Evolutionary conservation across 2,113 vertebrate species (phyloP).

Genomic region (Burhinus bistriatus): DNA sequence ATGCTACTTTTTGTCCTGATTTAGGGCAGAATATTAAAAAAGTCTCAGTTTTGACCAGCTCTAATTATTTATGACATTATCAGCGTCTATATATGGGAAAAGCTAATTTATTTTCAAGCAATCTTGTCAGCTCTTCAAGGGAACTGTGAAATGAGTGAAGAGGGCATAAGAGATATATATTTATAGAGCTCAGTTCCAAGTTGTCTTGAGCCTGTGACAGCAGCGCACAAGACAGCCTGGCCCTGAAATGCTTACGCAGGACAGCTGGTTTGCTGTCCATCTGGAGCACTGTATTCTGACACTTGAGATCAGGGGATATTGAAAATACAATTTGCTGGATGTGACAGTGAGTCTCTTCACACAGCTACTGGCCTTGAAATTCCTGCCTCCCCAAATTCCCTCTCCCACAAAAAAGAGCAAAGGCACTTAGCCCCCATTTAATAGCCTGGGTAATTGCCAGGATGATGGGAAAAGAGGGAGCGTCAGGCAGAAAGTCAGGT

Average conservation of each 20-base stretch:
- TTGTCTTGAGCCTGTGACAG: not conserved
- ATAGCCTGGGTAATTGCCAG: not conserved
- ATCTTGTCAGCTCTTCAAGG: not conserved
- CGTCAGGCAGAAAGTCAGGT: not conserved
- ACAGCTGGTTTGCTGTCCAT: not conserved
- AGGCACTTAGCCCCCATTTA: not conserved
- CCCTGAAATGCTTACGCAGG: not conserved
- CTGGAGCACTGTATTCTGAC: not conserved
- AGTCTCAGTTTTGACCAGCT: not conserved
- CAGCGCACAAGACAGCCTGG: not conserved
- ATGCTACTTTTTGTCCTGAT: not conserved
- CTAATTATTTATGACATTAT: not conserved
- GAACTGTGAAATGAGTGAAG: not conserved
- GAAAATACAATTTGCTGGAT: not conserved
- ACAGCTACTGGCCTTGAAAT: not conserved
- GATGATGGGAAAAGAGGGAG: not conserved
- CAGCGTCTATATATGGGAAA: not conserved
- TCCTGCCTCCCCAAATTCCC: not conserved
- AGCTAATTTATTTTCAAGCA: not conserved
- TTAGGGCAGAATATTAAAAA: not conserved
- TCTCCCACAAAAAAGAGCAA: not conserved
- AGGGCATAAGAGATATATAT: not conserved
- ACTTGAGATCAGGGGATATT: not conserved
- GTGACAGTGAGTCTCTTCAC: not conserved
- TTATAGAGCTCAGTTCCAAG: not conserved